Conservation (phyloP, 2,888 invertebrate genomes). For the Parapristionchus giblindavisi region DNA sequence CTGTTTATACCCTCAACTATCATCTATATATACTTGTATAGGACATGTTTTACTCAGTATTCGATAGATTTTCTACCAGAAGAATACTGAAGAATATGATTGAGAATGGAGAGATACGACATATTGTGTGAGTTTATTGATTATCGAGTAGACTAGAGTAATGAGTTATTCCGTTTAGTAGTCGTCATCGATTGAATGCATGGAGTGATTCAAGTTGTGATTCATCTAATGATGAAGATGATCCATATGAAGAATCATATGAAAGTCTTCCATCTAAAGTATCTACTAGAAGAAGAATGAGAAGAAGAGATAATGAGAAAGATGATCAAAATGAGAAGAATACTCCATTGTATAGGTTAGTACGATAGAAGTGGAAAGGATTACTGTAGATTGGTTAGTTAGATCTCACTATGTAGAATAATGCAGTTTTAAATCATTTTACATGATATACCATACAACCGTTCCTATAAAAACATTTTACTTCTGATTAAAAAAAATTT, state of each 20-base stretch:
- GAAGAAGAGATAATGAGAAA: neutral
- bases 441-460: too few relatives aligned
- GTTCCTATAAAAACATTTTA: too few relatives aligned
- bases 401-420: too few relatives aligned
- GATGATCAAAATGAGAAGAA: too few relatives aligned
- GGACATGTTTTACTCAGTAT: slow-evolving; percentile 35
- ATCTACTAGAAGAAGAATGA: neutral
- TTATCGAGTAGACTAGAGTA: neutral
- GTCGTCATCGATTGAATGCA: slow-evolving; percentile 13
- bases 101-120: slow-evolving; percentile 11
- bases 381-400: too few relatives aligned
- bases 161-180: neutral
- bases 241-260: slow-evolving; percentile 1
- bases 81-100: slow-evolving; percentile 7
- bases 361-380: too few relatives aligned
- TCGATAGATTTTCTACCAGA: slow-evolving; percentile 3
- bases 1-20: too few relatives aligned
- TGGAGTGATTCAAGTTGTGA: slow-evolving; percentile 27
- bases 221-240: slow-evolving; percentile 21
- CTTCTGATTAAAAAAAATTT: too few relatives aligned
- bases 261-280: slow-evolving; percentile 26
- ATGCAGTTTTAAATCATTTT: too few relatives aligned
- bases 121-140: slow-evolving; percentile 9
- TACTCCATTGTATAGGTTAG: too few relatives aligned
- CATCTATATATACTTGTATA: too few relatives aligned